Evolutionary conservation across 2,888 invertebrate genomes (phyloP).

Genomic region (Lissonota sp.): DNA sequence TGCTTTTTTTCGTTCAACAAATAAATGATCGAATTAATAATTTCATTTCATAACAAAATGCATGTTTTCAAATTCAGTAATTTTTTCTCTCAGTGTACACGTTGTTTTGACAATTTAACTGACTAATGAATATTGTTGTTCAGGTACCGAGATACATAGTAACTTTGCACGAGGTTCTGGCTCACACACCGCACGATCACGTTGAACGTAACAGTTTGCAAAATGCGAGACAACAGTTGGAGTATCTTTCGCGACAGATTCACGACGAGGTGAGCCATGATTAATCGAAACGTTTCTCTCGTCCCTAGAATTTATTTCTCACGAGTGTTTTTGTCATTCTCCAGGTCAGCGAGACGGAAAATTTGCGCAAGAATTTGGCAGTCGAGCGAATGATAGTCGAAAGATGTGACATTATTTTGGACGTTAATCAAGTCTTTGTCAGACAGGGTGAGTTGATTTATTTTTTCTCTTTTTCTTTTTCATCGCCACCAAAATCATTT

Average conservation of each 20-base stretch:
- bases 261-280: slow-evolving; percentile 84
- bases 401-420: slow-evolving; percentile 95
- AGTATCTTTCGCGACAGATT: slow-evolving; percentile 94
- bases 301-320: neutral
- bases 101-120: too few species aligned
- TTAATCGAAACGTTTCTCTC: neutral
- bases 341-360: slow-evolving; percentile 96
- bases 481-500: too few species aligned
- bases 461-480: too few species aligned
- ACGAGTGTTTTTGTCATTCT: slow-evolving; percentile 58
- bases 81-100: too few species aligned
- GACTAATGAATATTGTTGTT: slow-evolving; percentile 57
- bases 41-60: too few species aligned
- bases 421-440: slow-evolving; percentile 97
- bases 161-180: slow-evolving; percentile 94
- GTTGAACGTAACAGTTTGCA: slow-evolving; percentile 95
- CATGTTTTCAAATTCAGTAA: too few species aligned
- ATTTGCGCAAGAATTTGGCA: slow-evolving; percentile 94
- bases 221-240: slow-evolving; percentile 94
- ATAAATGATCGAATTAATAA: too few species aligned
- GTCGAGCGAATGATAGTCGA: slow-evolving; percentile 97
- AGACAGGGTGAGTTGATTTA: slow-evolving; percentile 89
- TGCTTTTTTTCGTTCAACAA: too few species aligned
- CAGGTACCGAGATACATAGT: slow-evolving; percentile 97
- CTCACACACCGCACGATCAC: slow-evolving; percentile 97